A percentile compares a stretch with the other conserved stretches of the same genome.
Evolutionary conservation across 2,888 invertebrate genomes (phyloP).

Genomic region (Tinea semifulvella): DNA sequence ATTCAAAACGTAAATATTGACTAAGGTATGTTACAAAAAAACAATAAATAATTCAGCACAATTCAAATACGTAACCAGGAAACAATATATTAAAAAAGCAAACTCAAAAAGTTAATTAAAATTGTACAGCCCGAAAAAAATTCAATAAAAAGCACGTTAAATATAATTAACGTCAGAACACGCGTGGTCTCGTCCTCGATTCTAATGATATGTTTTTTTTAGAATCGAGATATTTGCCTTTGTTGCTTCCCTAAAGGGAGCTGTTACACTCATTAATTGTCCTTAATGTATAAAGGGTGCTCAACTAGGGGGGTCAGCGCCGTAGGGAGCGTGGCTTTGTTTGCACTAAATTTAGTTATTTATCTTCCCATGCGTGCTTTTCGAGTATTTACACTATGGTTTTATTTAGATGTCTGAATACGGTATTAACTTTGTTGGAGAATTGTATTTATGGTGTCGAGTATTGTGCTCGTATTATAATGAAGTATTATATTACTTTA

Average conservation of each 20-base stretch:
- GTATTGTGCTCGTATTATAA: slow-evolving; percentile 3
- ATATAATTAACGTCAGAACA: slow-evolving; percentile 13
- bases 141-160: slow-evolving; percentile 7
- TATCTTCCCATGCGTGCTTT: slow-evolving; percentile 41
- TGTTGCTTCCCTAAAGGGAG: slow-evolving; percentile 51
- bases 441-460: slow-evolving; percentile 4
- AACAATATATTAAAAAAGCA: background rate
- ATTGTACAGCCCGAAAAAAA: background rate
- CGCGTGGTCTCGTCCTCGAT: slow-evolving; percentile 15
- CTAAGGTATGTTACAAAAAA: too few species aligned
- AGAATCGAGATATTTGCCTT: slow-evolving; percentile 52
- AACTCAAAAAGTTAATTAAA: slow-evolving; percentile 11
- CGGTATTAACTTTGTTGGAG: slow-evolving; percentile 8
- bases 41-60: too few species aligned
- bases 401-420: slow-evolving; percentile 10
- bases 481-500: background rate
- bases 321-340: slow-evolving; percentile 45
- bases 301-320: slow-evolving; percentile 37
- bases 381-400: slow-evolving; percentile 11
- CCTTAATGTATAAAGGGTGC: slow-evolving; percentile 42
- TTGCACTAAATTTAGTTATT: slow-evolving; percentile 52
- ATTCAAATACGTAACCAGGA: too few species aligned
- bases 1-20: too few species aligned
- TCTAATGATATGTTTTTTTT: slow-evolving; percentile 17
- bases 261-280: slow-evolving; percentile 60